Evolutionary conservation across 2,113 vertebrate genomes (phyloP), one percentile per base, ranked within the genome.

Genomic region (Dascyllus trimaculatus): DNA sequence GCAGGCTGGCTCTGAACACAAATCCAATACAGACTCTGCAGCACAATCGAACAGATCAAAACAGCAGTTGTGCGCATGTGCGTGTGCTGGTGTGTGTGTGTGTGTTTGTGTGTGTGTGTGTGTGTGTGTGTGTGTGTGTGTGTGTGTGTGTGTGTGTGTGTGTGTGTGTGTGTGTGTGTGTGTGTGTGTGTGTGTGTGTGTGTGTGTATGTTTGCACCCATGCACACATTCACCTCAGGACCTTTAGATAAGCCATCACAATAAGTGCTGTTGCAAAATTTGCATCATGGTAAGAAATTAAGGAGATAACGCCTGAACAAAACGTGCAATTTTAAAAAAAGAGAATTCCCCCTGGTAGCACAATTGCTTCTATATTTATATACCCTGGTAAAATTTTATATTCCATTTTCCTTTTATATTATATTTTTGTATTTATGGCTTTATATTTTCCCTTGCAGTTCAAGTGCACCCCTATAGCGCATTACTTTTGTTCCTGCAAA

Each of bases 11-110:
- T 75, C 61, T 62, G 56, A 72, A 82, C 32, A 79, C 75, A 75
- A 78, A 85, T 85, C 74, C 73, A 90, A 80, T 85, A 72, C 57
- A 46, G 40, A 61, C 60, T 72, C 66, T 80, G 72, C 63, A 78
- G 81, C 13, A 52, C 29, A 81, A 85, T 82, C 21, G 4, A 78
- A 78, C 46, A 35, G 51, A 78, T 78, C 70, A 64, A 68, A 77
- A 62, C 25, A 57, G 57, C 57, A 21, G 1, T 2, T 48, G 35
- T 71, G 25, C 59, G 54, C 5, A 8, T 65, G 45, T 29, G 11
- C n/a, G n/a, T 8, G 53, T 46, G 35, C 18, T 48, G 35, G 11
- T 24, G 18, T 24, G 26, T 40, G 29, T 46, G 48, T 11, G 3
- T 45, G 17, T 75, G 65, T 15, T 22, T 29, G 14, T 5, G 17